Evolutionary conservation across 2,888 invertebrate species (phyloP).

Genomic region (Therioaphis trifolii): DNA sequence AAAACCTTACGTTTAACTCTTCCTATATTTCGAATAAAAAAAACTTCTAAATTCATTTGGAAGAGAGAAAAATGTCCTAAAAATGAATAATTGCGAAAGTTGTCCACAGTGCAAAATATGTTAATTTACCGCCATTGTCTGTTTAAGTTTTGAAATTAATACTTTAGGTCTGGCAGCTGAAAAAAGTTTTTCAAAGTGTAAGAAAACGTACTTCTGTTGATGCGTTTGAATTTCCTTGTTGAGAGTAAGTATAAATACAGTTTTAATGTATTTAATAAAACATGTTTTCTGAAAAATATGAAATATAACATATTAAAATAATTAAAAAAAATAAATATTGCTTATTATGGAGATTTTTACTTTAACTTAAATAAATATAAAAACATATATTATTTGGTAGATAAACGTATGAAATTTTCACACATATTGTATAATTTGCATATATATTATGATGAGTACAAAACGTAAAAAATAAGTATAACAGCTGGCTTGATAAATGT

Average conservation of each 20-base stretch:
- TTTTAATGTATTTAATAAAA: constrained; percentile 23
- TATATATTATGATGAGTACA: too few relatives aligned
- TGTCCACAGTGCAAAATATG: constrained; percentile 50
- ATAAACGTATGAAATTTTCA: too few relatives aligned
- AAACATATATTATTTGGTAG: too few relatives aligned
- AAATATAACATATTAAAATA: too few relatives aligned
- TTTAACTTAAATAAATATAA: too few relatives aligned
- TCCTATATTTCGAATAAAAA: constrained; percentile 37
- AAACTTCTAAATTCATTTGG: constrained; percentile 23
- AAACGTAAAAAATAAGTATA: too few relatives aligned
- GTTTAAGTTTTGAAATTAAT: constrained; percentile 54
- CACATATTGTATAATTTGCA: too few relatives aligned
- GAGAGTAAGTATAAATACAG: constrained; percentile 11
- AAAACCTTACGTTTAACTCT: constrained; percentile 34
- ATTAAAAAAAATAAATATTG: background rate
- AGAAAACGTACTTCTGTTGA: constrained; percentile 22
- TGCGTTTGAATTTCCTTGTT: background rate
- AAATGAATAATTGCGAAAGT: constrained; percentile 58
- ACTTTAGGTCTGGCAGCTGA: constrained; percentile 42
- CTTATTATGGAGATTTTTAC: too few relatives aligned
- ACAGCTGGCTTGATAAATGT: too few relatives aligned
- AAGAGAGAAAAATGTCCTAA: background rate
- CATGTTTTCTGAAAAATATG: background rate
- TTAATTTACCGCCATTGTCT: constrained; percentile 55
- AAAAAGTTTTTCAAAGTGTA: constrained; percentile 30